Base-by-base conservation (phyloP, 2,113 vertebrate species). In the Pseudorectes ferrugineus region DNA sequence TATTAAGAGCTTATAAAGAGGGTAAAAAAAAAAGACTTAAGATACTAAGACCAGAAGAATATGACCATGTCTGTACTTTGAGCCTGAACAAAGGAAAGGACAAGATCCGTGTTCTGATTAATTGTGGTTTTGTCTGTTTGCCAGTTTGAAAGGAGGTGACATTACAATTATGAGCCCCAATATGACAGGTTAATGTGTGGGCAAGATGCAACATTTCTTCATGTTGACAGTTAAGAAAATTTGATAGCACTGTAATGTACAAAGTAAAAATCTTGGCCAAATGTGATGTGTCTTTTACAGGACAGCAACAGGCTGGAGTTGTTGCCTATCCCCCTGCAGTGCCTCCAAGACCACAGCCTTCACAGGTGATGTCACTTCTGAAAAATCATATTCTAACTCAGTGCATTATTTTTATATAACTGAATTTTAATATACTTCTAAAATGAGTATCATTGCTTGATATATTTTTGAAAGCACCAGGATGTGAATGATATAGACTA, bases 321-420 rank as follows among this genome's bases (percentile, higher is more conserved):
- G 98, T 98, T 96, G 98, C 99, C 87, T 99, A 98, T 88, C 99
- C 99, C n/a, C 99, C 99, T 54, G 99, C 99, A 82, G 99, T 99
- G 97, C 99, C 99, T 97, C 99, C 99, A 68, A 98, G 99, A 95
- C 99, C 99, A 71, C 98, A 98, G 78, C 98, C 99, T 83, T 98
- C 99, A 92, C 99, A 99, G 99, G 99, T 99, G 95, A 13, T 66
- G 42, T 43, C 38, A 43, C 35, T 79, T 79, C 8, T 40, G 25
- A 67, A 91, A 81, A 92, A 55, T 29, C 4, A 3, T 80, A 23
- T 25, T 84, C n/a, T 63, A 38, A 71, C 38, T 66, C 1, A 0
- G 10, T 72, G 28, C 31, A 52, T 78, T 13, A 8, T 84, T 79
- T 94, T 68, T 73, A 38, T 61, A 17, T 78, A 72, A 54, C 35